Evolutionary conservation across 2,797 vertebrate species (phyloP), one percentile per base, ranked within the genome.

Genomic region (Varecia variegata): DNA sequence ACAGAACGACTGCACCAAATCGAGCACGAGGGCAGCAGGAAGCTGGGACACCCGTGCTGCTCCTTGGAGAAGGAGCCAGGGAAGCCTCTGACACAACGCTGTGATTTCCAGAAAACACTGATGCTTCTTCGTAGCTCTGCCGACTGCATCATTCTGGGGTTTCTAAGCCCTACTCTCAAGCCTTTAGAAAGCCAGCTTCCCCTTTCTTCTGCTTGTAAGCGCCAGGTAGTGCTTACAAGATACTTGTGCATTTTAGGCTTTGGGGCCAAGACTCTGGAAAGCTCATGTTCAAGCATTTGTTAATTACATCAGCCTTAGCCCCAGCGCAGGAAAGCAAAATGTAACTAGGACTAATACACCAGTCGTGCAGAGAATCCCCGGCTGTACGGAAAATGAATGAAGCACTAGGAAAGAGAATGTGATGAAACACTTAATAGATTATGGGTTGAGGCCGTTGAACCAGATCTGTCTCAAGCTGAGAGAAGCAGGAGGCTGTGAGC

Each of bases 231-330:
- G 15, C 47, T 79, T n/a, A 50, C 97, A 97, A 45, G 97, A 96
- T 85, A 56, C 97, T 95, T 96, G 91, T 81, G 96, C 96, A 94
- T 97, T 97, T 96, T 96, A 97, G 97, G 93, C 96, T 94, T 96
- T 97, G 95, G 97, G 94, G 97, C 93, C 76, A 96, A 97, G 81
- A 94, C 10, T 3, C 87, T 97, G 98, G 97, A 98, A 98, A 97
- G 96, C 94, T 97, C 96, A 96, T 95, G 95, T 97, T 96, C 94
- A 95, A 67, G 87, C 94, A 95, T 96, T 98, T 97, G 96, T 97
- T 97, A 97, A 96, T 97, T 97, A 97, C 90, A 96, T 97, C 93
- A 95, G 70, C 95, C 92, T 95, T 94, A 97, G 97, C 97, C 96
- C 94, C 81, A 81, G 70, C 93, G 86, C 94, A 38, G 97, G 94